phyloP scores from a whole-genome alignment of 2,888 invertebrate species.

The Pheosia gnoma region DNA sequence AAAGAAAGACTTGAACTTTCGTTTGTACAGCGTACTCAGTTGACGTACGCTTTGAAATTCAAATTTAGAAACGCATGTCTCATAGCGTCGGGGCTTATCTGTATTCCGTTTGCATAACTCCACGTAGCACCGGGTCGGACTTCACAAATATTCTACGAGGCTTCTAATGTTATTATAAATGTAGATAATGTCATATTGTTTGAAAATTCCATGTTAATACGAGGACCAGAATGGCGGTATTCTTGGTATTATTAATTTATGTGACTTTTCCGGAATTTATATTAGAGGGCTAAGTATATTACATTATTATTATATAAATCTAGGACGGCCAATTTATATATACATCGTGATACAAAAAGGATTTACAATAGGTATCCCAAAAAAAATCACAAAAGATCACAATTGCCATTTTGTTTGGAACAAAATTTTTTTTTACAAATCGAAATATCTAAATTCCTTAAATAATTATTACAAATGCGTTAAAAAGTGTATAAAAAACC shows the following conservation, averaged over 20 bases:
- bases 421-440: too few relatives aligned
- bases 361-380: too few relatives aligned
- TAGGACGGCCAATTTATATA: too few relatives aligned
- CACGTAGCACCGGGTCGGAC: constrained; percentile 21
- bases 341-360: too few relatives aligned
- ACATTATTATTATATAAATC: too few relatives aligned
- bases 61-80: constrained; percentile 52
- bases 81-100: constrained; percentile 46
- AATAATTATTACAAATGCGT: too few relatives aligned
- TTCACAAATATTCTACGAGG: constrained; percentile 17
- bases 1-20: constrained; percentile 31
- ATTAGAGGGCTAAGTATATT: too few relatives aligned
- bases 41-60: constrained; percentile 50
- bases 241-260: background rate
- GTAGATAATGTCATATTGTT: constrained; percentile 2
- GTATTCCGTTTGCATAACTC: constrained; percentile 45
- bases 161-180: constrained; percentile 30
- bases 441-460: too few relatives aligned
- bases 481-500: too few relatives aligned
- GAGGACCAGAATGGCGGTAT: background rate
- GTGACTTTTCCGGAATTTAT: background rate
- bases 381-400: too few relatives aligned
- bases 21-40: constrained; percentile 32
- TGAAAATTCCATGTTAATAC: background rate
- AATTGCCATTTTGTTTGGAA: too few relatives aligned